phyloP scores from a whole-genome alignment of 2,113 vertebrate species.

The Ptyas mucosa region DNA sequence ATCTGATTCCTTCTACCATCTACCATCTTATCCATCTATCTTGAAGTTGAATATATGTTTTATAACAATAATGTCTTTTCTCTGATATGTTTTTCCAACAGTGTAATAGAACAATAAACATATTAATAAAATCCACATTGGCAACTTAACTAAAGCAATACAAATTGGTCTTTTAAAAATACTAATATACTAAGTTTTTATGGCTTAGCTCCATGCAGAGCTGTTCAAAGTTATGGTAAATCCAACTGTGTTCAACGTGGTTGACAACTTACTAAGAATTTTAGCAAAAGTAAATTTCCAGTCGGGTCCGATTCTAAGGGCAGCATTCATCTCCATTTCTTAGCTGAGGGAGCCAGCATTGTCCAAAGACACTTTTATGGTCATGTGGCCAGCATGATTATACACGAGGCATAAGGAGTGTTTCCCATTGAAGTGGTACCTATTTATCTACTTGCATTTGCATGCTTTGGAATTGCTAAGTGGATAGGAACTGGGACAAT shows the following conservation, averaged over 20 bases:
- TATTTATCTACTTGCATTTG: not conserved
- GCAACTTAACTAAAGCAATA: not conserved
- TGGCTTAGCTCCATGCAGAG: not conserved
- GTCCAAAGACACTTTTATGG: not conserved
- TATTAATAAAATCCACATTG: not conserved
- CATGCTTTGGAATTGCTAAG: not conserved
- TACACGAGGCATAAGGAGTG: not conserved
- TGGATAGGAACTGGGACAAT: not conserved
- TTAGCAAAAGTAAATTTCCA: not conserved
- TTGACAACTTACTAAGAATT: not conserved
- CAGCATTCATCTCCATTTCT: not conserved
- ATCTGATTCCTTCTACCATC: not conserved
- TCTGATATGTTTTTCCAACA: not conserved
- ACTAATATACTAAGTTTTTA: not conserved
- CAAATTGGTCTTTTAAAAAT: not conserved
- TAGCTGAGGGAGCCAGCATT: not conserved
- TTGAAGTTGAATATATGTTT: not conserved
- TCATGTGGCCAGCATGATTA: not conserved
- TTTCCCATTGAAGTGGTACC: not conserved
- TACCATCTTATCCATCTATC: not conserved
- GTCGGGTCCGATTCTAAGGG: not conserved
- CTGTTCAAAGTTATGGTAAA: not conserved
- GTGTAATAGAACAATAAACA: not conserved
- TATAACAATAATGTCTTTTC: not conserved
- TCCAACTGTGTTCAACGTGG: not conserved